These are phyloP conservation scores for Equus quagga DNA, from an alignment of 2,113 vertebrate species.

Conservation along the genomic window DNA sequence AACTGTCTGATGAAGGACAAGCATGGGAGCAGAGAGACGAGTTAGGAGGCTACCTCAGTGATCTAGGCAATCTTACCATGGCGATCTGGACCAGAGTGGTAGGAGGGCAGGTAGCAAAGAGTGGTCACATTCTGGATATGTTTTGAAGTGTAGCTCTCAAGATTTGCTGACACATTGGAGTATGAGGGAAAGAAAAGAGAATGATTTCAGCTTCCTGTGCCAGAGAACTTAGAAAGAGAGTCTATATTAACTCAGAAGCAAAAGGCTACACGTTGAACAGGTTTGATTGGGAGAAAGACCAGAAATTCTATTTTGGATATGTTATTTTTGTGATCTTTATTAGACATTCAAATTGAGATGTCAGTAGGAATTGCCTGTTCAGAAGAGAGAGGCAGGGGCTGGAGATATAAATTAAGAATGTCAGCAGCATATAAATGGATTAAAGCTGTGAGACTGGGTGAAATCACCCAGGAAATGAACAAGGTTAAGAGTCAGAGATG, in stretches of 20 bases:
- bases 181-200: not conserved
- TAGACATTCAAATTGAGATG: not conserved
- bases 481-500: not conserved
- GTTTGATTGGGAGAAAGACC: not conserved
- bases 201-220: not conserved
- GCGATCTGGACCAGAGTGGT: not conserved
- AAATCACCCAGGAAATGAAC: not conserved
- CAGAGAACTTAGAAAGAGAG: not conserved
- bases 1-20: not conserved
- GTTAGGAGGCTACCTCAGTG: not conserved
- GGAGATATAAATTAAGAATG: not conserved
- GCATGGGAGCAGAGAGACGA: not conserved
- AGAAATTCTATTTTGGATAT: not conserved
- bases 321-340: conserved; percentile 12
- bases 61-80: not conserved
- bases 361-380: not conserved
- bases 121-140: not conserved
- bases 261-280: not conserved
- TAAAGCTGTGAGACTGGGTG: not conserved
- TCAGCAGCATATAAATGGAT: not conserved
- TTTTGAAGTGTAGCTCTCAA: not conserved
- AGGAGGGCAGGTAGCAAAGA: not conserved
- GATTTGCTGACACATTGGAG: not conserved
- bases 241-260: not conserved
- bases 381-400: not conserved